These are phyloP conservation scores for Drosophila nr. medialis DNA, from an alignment of 2,888 invertebrate genomes.

Conservation along the genomic window DNA sequence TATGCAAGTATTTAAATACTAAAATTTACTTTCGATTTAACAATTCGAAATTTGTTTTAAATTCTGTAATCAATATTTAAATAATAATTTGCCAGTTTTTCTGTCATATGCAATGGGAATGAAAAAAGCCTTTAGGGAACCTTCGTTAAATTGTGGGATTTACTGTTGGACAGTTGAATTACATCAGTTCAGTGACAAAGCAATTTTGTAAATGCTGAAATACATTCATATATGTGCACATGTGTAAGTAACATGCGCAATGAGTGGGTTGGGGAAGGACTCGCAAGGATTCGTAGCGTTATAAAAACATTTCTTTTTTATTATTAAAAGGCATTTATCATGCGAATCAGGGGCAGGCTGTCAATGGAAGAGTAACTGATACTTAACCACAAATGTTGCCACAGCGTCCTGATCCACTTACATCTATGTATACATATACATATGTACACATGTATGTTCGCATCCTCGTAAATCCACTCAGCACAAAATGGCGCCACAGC, in stretches of 20 bases:
- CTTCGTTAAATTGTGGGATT: not conserved
- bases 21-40: not conserved
- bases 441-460: constrained; percentile 2
- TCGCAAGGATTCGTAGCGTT: constrained; percentile 30
- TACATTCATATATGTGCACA: constrained; percentile 1
- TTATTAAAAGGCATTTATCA: constrained; percentile 81
- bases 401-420: constrained; percentile 39
- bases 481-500: constrained; percentile 75
- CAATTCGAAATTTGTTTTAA: not conserved
- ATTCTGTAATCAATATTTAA: not conserved
- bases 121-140: not conserved
- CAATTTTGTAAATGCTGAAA: constrained; percentile 5
- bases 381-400: constrained; percentile 79
- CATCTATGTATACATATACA: not conserved
- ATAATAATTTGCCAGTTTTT: not conserved
- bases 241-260: not conserved
- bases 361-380: constrained; percentile 68
- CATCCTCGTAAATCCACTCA: constrained; percentile 72
- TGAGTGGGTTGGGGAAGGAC: not conserved
- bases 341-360: constrained; percentile 49
- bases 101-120: not conserved
- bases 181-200: constrained; percentile 5
- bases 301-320: constrained; percentile 52
- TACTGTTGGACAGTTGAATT: not conserved
- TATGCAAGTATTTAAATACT: not conserved